Base-by-base conservation (phyloP, 2,113 vertebrate genomes). In the Larimichthys crocea region DNA sequence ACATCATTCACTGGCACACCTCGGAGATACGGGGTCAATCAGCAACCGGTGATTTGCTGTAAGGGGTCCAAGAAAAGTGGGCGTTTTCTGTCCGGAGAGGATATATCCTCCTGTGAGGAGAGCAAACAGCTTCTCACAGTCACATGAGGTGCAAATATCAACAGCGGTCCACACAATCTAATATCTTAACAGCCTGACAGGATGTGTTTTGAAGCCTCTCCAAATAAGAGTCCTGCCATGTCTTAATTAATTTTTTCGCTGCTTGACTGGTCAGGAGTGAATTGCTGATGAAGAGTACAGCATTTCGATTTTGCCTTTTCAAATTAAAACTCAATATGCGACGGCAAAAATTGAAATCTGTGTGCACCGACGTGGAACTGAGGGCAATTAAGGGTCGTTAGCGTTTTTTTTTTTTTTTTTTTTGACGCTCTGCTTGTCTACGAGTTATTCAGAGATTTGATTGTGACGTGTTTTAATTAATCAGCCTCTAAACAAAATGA, bases 341-440 rank as follows among this genome's bases (percentile, higher is more conserved):
- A 48, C 40, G 0, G 61, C 14, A 42, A 74, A 74, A 88, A 77
- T 69, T 76, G 14, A 79, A 88, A 85, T 79, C 68, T 3, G 19
- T 68, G 79, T 35, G 56, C 76, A 68, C 14, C 56, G 35, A 61
- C 31, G 74, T 83, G 75, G 85, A 92, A 89, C 87, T 49, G 67
- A 73, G 52, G 59, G 57, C 76, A 87, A 82, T 88, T 79, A 91
- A 82, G 67, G 85, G 16, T 85, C 35, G 63, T 78, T 70, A 84
- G 62, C 59, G 50, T 57, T 42, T 74, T 70, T 71, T 60, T 31
- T 55, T n/a, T n/a, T n/a, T n/a, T n/a, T 22, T 31, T 55, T 26
- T 26, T 26, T 26, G 22, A n/a, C 3, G 10, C 46, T 55, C 59
- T 2, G 59, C 16, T 55, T 52, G 14, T 80, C 10, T 22, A 53